Evolutionary conservation across 2,888 invertebrate genomes (phyloP), one percentile per base, ranked within the genome.

Genomic region (Stegophylla sp.): DNA sequence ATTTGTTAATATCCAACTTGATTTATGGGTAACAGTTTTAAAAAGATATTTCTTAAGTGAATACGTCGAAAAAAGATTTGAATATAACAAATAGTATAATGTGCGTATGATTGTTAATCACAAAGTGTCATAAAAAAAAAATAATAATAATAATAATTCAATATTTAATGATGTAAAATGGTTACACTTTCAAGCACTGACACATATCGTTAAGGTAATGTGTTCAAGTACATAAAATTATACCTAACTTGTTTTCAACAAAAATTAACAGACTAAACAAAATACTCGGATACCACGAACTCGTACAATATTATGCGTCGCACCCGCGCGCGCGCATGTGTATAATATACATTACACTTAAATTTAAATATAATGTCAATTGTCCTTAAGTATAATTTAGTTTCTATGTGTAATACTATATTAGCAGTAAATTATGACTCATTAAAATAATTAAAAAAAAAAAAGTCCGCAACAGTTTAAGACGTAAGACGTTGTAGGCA

Each of bases 181-280:
- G 20, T 20, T 53, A 1, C 7, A 20, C 20, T 20, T 20, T 0
- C 7, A n/a, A 17, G 48, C 13, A 28, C 9, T n/a, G 28, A 48
- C 12, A 51, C 34, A 20, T n/a, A 53, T 34, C n/a, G 69, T 20
- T 13, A 1, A 20, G 69, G 34, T 51, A 69, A 51, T n/a, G 69
- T n/a, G n/a, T 28, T n/a, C 20, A 51, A 26, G 12, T 10, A 26
- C 66, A n/a, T 48, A 28, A 43, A 20, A n/a, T n/a, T n/a, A 7
- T 34, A 34, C 23, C 15, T n/a, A 73, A 12, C 26, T 26, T 43
- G 72, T 73, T 73, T 73, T 73, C 56, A 26, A 26, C n/a, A 5
- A 13, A 28, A 45, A 43, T 12, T 26, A 59, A 59, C 59, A 73
- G 72, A 59, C 72, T 59, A 73, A 73, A 73, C 72, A 73, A 72